Evolutionary conservation across 2,113 vertebrate genomes (phyloP), one percentile per base, ranked within the genome.

Genomic region (Pelvicachromis taeniatus): DNA sequence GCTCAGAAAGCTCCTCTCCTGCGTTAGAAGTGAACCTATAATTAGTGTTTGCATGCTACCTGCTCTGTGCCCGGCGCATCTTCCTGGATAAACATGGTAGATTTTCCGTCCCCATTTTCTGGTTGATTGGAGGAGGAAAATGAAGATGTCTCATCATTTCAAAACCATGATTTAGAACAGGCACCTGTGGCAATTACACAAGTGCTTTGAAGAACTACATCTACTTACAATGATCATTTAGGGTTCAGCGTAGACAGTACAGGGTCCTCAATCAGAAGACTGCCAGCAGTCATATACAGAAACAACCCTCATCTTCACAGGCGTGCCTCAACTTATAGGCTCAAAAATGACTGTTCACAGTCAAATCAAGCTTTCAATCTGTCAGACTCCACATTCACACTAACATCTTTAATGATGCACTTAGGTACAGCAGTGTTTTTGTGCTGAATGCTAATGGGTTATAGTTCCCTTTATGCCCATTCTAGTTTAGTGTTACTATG

Each of bases 31-130:
- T 77, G 61, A 77, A 88, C 40, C 84, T 84, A 29, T 95, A 92
- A 95, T 92, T 92, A 86, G 70, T 55, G n/a, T 89, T 85, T 87
- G 75, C 78, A 68, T 83, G 55, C 52, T 84, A 78, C 88, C 87
- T 80, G 53, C 75, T 40, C 81, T 48, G 75, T 59, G 84, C 80
- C 77, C 75, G 89, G 84, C 65, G 19, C 82, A 78, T 54, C 61
- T 83, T 85, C 90, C 84, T 26, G 50, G 86, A 88, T 89, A 81
- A 90, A 90, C 80, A 81, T 6, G 38, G 81, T 52, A 68, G 55
- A 84, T 78, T 63, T 59, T 81, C 80, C 78, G 78, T 90, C 59
- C 53, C 82, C 23, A 79, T 82, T 89, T 92, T 87, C 84, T 63
- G 61, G 68, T 81, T 93, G 81, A 92, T 85, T 88, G 81, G 54